Evolutionary conservation across 2,113 vertebrate species (phyloP).

Genomic region (Dascyllus trimaculatus): DNA sequence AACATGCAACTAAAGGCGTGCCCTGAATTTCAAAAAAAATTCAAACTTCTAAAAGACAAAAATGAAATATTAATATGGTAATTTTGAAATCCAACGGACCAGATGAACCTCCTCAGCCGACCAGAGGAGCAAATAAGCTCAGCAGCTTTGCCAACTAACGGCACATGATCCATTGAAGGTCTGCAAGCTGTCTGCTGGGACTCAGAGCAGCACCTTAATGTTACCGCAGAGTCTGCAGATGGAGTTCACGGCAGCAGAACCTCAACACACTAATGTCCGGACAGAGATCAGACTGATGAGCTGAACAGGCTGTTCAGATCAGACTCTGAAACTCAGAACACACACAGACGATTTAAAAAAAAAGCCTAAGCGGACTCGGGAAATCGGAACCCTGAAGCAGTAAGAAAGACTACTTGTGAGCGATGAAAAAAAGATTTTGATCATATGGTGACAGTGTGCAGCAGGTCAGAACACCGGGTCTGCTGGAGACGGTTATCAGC

Average conservation of each 20-base stretch:
- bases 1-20: not conserved
- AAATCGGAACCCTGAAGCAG: no score
- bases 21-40: no score
- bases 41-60: not conserved
- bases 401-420: not conserved
- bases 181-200: conserved; percentile 33
- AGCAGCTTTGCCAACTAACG: conserved; percentile 53
- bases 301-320: conserved; percentile 12
- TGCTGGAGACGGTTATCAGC: not conserved
- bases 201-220: conserved; percentile 14
- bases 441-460: no score
- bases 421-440: no score
- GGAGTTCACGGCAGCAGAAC: conserved; percentile 21
- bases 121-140: conserved; percentile 55
- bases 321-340: no score
- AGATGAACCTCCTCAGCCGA: conserved; percentile 1
- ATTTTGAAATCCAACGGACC: no score
- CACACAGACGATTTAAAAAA: no score
- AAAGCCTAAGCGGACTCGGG: no score
- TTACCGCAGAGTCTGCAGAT: conserved; percentile 15
- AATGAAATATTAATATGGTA: no score
- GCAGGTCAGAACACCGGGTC: not conserved
- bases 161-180: conserved; percentile 63
- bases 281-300: conserved; percentile 25
- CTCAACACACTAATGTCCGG: not conserved